phyloP scores from a whole-genome alignment of 2,113 vertebrate genomes.

The Vidua chalybeata region DNA sequence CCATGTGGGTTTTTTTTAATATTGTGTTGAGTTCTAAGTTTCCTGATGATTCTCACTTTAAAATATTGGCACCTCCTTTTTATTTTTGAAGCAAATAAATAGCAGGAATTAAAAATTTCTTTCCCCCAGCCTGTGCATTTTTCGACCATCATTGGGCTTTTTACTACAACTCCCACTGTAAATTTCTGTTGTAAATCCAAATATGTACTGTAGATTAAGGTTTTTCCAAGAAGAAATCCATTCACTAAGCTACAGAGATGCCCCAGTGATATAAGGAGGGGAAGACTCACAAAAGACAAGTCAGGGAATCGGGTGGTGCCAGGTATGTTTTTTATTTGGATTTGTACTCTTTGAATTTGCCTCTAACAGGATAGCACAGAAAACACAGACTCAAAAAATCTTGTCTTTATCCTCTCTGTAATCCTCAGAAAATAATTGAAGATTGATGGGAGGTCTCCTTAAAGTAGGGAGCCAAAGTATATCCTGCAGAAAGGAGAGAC shows the following conservation, averaged over 20 bases:
- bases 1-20: accelerated
- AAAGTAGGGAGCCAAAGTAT: not conserved
- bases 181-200: not conserved
- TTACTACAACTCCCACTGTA: not conserved
- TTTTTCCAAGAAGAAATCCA: not conserved
- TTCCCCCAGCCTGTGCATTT: not conserved
- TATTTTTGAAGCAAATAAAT: not conserved
- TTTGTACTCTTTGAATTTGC: not conserved
- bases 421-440: not conserved
- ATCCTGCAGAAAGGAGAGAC: not conserved
- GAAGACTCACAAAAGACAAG: not conserved
- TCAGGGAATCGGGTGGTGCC: not conserved
- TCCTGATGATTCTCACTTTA: not conserved
- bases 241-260: not conserved
- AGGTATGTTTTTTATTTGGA: not conserved
- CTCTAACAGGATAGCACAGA: not conserved
- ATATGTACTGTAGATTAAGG: not conserved
- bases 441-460: not conserved
- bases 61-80: not conserved
- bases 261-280: not conserved
- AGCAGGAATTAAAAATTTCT: not conserved
- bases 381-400: not conserved
- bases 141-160: not conserved
- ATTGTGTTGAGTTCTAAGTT: not conserved
- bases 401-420: not conserved